Evolutionary conservation across 2,888 invertebrate genomes (phyloP), one percentile per base, ranked within the genome.

Genomic region (Luffia ferchaultella): DNA sequence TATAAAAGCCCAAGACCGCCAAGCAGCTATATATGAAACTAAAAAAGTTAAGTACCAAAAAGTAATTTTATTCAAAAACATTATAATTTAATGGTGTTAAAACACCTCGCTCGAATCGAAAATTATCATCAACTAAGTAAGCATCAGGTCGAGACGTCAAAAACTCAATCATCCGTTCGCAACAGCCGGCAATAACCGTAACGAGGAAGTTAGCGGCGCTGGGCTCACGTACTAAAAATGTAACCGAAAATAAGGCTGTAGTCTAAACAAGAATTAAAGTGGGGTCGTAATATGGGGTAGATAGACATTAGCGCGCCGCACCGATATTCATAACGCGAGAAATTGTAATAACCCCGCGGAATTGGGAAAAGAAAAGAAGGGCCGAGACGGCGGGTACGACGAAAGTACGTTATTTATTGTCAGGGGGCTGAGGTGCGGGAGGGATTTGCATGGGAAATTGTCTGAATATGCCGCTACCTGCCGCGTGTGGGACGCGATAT

Each of bases 241-340:
- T 30, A 12, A 78, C 76, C 76, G 73, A 77, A 51, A 80, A 80
- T 75, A 79, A 77, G 78, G 73, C 66, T 74, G 71, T 72, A 76
- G 73, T 80, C 79, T 82, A 82, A 83, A 82, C 76, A 82, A 77
- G 82, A 80, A 82, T 80, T 83, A 80, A 79, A 79, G 76, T 76
- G 72, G 72, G 80, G 80, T 82, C 78, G 82, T 30, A 30, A 7
- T 7, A 3, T 3, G 30, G 30, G 30, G 68, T 65, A 64, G 67
- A 59, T 61, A 58, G 68, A 65, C 67, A 69, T 70, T 68, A 70
- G 65, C 63, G 69, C 19, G 67, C 64, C 63, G 62, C 64, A 62
- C 64, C 77, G 76, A 78, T 83, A 85, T 85, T 84, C 84, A 83
- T 85, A 84, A 84, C 70, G 80, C 76, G 77, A 76, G 76, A 83